Conservation (phyloP, 2,888 invertebrate genomes). For the Leuctra nigra region DNA sequence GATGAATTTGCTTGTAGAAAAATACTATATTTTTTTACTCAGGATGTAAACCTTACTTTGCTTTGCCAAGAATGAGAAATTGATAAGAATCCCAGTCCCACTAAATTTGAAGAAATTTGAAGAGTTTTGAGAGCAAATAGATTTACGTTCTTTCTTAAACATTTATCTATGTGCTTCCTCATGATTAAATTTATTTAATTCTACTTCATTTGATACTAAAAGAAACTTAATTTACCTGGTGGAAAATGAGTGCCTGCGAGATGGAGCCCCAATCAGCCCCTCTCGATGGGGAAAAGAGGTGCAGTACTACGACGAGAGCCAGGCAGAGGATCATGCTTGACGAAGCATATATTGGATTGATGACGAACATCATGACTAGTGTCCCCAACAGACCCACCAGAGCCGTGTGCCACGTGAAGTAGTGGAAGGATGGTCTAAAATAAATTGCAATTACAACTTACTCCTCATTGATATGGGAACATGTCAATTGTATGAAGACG, state of each 20-base stretch:
- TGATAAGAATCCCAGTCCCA: too few relatives aligned
- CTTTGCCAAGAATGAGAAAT: too few relatives aligned
- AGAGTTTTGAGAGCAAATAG: too few relatives aligned
- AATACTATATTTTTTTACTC: too few relatives aligned
- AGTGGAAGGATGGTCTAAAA: slow-evolving; percentile 93
- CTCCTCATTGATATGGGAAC: too few relatives aligned
- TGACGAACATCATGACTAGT: slow-evolving; percentile 88
- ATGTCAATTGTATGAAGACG: too few relatives aligned
- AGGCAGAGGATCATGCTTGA: slow-evolving; percentile 81
- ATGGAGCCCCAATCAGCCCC: slow-evolving; percentile 91
- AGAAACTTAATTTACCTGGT: slow-evolving; percentile 65
- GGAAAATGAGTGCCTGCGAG: slow-evolving; percentile 98
- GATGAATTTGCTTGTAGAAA: too few relatives aligned
- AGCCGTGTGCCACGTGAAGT: slow-evolving; percentile 93
- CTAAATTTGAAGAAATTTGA: too few relatives aligned
- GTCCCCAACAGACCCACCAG: slow-evolving; percentile 79
- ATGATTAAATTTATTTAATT: not conserved
- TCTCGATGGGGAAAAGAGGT: slow-evolving; percentile 72
- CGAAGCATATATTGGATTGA: slow-evolving; percentile 84
- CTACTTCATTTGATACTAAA: not conserved
- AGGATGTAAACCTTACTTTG: too few relatives aligned
- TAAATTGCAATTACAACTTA: too few relatives aligned
- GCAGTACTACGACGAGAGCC: slow-evolving; percentile 78
- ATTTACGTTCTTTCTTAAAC: too few relatives aligned
- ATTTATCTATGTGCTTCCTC: too few relatives aligned